Base-by-base conservation (phyloP, 2,113 vertebrate species). In the Vimba vimba region DNA sequence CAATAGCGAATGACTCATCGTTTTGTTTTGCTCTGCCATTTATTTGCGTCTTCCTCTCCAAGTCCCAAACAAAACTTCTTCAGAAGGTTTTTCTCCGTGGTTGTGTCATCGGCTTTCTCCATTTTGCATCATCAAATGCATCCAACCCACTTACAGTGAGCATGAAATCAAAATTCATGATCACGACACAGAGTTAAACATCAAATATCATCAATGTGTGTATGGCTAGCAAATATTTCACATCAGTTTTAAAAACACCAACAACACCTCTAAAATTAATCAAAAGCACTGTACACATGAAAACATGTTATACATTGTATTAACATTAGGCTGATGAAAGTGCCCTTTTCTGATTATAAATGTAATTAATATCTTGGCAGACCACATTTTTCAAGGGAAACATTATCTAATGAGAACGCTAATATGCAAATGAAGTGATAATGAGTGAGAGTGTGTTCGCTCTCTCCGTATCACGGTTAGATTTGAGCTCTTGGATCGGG, bases 111-210 rank as follows among this genome's bases (percentile, higher is more conserved):
- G 9, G 30, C 4, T 69, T 66, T 36, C 17, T 69, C 30, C 66
- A 36, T 69, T 36, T 68, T 36, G 66, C 66, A 69, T 21, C 33
- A 69, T 36, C 30, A 68, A 9, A 87, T 25, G 73, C 33, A 59
- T 79, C 76, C 68, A 62, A 91, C 79, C 85, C 68, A 83, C 84
- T 76, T 17, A 27, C 83, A 47, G 36, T 39, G 50, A 33, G 11
- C 50, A 3, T 21, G 27, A 33, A 33, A 69, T 39, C 33, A 69
- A 69, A 69, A 69, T 21, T 19, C 64, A 66, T 19, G 15, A 33
- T 6, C 17, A 55, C 19, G 52, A 55, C 9, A 68, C 17, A 1
- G 15, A 68, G 64, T 33, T 17, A 33, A 33, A 33, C 3, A 68
- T 68, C 66, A 68, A 68, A 36, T 36, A 69, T 69, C 4, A 21